phyloP scores from a whole-genome alignment of 2,113 vertebrate species.

The Actinemys pallida region DNA sequence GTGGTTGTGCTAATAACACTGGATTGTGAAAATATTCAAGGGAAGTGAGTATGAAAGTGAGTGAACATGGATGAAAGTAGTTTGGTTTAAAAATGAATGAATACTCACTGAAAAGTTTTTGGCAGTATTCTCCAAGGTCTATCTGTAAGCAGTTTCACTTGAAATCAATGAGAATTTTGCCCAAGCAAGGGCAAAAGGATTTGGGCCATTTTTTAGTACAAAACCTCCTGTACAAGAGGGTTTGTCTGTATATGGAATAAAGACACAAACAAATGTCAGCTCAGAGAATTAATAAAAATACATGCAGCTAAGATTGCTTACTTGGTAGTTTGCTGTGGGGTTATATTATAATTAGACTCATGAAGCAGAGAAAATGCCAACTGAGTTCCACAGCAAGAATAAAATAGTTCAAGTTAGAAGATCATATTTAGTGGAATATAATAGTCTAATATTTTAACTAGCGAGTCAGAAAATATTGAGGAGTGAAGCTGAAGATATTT shows the following conservation, averaged over 20 bases:
- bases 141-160: neutral
- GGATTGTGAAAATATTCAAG: rapidly evolving
- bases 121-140: neutral
- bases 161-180: neutral
- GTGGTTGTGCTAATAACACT: neutral
- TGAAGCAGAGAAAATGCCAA: constrained; percentile 17
- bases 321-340: constrained; percentile 26
- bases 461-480: constrained; percentile 48
- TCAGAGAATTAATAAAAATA: constrained; percentile 6
- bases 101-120: neutral
- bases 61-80: neutral
- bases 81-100: neutral
- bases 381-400: constrained; percentile 22
- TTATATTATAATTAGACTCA: constrained; percentile 40
- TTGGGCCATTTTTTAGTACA: neutral
- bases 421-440: neutral
- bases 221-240: neutral
- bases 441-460: constrained; percentile 52
- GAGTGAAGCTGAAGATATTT: constrained; percentile 46
- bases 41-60: neutral
- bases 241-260: neutral
- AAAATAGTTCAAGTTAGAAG: constrained; percentile 55
- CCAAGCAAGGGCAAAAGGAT: neutral
- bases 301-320: neutral
- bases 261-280: neutral